These are phyloP conservation scores for Trichosurus vulpecula DNA, from an alignment of 2,797 vertebrate genomes.

Conservation along the genomic window DNA sequence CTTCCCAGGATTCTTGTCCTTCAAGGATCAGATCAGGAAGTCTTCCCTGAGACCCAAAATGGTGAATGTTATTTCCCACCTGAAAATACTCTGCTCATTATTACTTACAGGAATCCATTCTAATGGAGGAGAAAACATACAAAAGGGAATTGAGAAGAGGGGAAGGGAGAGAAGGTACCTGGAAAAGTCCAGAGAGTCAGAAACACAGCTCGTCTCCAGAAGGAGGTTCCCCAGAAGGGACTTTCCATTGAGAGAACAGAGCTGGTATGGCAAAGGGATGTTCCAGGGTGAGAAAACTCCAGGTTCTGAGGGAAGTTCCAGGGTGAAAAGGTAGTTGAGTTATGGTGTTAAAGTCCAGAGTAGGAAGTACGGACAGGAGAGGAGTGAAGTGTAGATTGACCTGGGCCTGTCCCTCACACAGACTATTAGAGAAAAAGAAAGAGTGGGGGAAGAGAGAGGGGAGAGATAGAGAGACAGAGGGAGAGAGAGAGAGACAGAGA, in stretches of 20 bases:
- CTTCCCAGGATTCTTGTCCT: too few relatives aligned
- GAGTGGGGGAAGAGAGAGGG: too few relatives aligned
- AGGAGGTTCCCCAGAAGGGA: not conserved
- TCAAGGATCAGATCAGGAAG: too few relatives aligned
- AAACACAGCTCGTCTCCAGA: too few relatives aligned
- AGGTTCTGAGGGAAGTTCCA: not conserved
- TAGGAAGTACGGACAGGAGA: not conserved
- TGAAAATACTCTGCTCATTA: too few relatives aligned
- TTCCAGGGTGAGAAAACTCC: not conserved
- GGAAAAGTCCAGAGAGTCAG: not conserved
- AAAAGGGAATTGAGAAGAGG: not conserved
- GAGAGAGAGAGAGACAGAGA: too few relatives aligned
- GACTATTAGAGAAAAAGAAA: too few relatives aligned
- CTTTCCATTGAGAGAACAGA: not conserved
- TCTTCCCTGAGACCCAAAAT: not conserved
- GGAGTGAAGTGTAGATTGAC: not conserved
- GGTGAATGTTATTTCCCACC: too few relatives aligned
- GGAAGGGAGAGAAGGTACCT: not conserved
- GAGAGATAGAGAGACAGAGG: too few relatives aligned
- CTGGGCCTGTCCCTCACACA: not conserved
- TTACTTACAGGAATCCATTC: not conserved
- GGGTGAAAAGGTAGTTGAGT: not conserved
- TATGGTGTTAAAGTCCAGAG: not conserved
- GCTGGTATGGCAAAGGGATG: not conserved
- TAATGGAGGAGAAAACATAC: not conserved